Conservation (phyloP, 2,797 vertebrate species). For the Aulostomus chinensis region DNA sequence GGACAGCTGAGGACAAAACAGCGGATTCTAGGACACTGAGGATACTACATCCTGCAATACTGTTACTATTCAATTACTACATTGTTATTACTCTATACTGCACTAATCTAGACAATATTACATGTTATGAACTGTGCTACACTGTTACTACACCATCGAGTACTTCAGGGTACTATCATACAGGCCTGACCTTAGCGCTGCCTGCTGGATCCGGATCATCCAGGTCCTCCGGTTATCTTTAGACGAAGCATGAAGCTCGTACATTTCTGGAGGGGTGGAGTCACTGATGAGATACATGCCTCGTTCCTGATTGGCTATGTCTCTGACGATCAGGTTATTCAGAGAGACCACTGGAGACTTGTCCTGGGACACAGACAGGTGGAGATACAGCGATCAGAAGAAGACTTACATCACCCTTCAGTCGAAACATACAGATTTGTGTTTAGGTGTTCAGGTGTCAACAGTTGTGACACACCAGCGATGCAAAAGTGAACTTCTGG, state of each 20-base stretch:
- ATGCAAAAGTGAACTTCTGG: slow-evolving; percentile 90
- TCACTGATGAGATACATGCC: slow-evolving; percentile 92
- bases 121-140: too few relatives aligned
- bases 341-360: slow-evolving; percentile 89
- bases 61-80: too few relatives aligned
- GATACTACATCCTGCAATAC: too few relatives aligned
- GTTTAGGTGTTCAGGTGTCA: neutral
- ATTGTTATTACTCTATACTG: too few relatives aligned
- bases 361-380: slow-evolving; percentile 74
- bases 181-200: slow-evolving; percentile 76
- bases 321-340: slow-evolving; percentile 88
- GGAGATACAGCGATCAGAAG: neutral
- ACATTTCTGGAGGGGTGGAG: slow-evolving; percentile 89
- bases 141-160: too few relatives aligned
- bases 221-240: slow-evolving; percentile 88
- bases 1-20: slow-evolving; percentile 82
- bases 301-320: slow-evolving; percentile 95
- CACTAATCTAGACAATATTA: too few relatives aligned
- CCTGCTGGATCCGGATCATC: slow-evolving; percentile 89
- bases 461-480: slow-evolving; percentile 78
- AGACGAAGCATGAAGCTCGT: slow-evolving; percentile 88
- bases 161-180: neutral
- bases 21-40: too few relatives aligned
- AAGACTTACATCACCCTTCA: neutral
- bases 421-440: neutral